Evolutionary conservation across 1,140 invertebrate genomes (phyloP).

Genomic region (Diorhabda elongata): DNA sequence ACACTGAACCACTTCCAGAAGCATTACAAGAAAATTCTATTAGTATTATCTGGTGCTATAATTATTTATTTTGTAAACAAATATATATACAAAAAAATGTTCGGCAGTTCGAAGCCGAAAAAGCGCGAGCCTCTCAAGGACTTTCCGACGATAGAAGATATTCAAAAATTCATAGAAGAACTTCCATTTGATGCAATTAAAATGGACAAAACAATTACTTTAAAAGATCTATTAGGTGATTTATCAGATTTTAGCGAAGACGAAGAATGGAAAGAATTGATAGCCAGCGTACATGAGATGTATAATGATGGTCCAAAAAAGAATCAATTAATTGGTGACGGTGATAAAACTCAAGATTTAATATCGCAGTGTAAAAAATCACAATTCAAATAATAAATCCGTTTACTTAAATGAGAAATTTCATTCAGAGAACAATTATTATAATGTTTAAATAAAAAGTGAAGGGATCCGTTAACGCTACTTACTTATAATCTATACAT

Average conservation of each 20-base stretch:
- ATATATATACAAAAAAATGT: conserved; percentile 24
- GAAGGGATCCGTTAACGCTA: not conserved
- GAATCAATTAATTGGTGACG: too few species aligned
- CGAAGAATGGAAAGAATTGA: conserved; percentile 35
- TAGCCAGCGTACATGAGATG: conserved; percentile 29
- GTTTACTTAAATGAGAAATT: too few species aligned
- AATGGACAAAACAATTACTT: conserved; percentile 21
- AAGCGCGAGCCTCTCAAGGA: conserved; percentile 26
- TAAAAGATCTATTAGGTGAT: conserved; percentile 32
- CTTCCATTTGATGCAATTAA: conserved; percentile 26
- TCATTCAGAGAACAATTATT: too few species aligned
- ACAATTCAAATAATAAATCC: too few species aligned
- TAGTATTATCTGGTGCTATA: conserved; percentile 20
- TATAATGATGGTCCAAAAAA: conserved; percentile 11
- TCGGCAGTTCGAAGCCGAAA: conserved; percentile 10
- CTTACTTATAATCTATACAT: conserved; percentile 64
- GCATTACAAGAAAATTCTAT: conserved; percentile 27
- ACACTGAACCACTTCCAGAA: conserved; percentile 20
- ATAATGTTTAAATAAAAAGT: too few species aligned
- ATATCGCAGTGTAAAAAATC: too few species aligned
- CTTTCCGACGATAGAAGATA: conserved; percentile 31
- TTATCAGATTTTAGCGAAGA: conserved; percentile 34
- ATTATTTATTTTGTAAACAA: conserved; percentile 24
- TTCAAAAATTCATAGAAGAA: conserved; percentile 34
- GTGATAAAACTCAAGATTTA: too few species aligned